These are phyloP conservation scores for Xiphophorus couchianus DNA, from an alignment of 2,113 vertebrate genomes.

Conservation along the genomic window DNA sequence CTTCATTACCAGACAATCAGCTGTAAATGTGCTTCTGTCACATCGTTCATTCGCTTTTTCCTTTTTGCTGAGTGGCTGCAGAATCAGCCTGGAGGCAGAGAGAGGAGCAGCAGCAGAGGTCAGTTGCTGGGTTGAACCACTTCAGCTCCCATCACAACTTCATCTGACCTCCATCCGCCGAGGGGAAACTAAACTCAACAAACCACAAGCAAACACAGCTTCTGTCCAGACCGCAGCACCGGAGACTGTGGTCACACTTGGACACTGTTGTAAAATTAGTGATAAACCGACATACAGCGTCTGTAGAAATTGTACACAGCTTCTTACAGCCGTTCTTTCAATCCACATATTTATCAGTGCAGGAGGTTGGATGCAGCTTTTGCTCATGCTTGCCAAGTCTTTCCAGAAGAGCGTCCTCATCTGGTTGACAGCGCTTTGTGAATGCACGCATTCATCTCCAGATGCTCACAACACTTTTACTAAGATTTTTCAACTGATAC, in stretches of 20 bases:
- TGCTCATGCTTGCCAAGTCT: no score
- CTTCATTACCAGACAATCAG: slow-evolving; percentile 5
- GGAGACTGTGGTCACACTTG: slow-evolving; percentile 1
- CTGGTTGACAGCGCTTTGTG: no score
- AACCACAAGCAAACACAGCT: slow-evolving; percentile 37
- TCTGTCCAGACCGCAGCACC: background rate
- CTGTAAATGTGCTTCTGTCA: background rate
- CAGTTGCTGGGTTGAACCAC: slow-evolving; percentile 37
- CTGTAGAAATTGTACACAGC: no score
- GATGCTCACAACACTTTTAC: no score
- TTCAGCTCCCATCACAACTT: slow-evolving; percentile 44
- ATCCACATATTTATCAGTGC: no score
- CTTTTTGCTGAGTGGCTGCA: slow-evolving; percentile 25
- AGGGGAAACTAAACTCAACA: slow-evolving; percentile 25
- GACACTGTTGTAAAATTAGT: background rate
- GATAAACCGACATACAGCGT: background rate
- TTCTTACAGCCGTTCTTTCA: background rate
- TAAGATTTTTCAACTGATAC: no score
- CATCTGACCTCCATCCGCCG: slow-evolving; percentile 31
- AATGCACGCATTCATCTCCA: no score
- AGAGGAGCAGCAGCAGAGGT: slow-evolving; percentile 31
- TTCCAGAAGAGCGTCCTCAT: no score
- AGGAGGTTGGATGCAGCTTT: no score
- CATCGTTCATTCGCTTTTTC: slow-evolving; percentile 24
- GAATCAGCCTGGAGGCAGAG: slow-evolving; percentile 24